Conservation (phyloP, 2,888 invertebrate species). For the Leptinotarsa tumamoca region DNA sequence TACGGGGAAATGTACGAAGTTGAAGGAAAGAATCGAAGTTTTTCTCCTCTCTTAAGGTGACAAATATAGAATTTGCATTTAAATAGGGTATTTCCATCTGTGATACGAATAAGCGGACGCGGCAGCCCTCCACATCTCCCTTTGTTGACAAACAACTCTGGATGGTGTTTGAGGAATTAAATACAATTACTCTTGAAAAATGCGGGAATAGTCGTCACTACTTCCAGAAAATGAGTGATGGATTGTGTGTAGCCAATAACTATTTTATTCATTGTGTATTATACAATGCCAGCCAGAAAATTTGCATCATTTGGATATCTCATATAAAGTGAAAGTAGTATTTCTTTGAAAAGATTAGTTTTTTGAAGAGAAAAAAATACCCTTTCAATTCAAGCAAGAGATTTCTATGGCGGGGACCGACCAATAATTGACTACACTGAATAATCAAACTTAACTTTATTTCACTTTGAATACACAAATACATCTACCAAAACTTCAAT, state of each 20-base stretch:
- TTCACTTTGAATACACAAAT: too few species aligned
- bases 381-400: too few species aligned
- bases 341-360: too few species aligned
- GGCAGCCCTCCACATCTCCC: neutral
- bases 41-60: conserved; percentile 67
- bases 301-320: too few species aligned
- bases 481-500: too few species aligned
- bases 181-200: conserved; percentile 10
- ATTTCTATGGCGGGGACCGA: too few species aligned
- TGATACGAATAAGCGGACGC: conserved; percentile 59
- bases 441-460: too few species aligned
- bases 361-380: too few species aligned
- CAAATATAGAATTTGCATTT: conserved; percentile 78
- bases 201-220: neutral
- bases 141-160: conserved; percentile 26
- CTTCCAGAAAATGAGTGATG: neutral
- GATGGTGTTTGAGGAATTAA: conserved; percentile 26
- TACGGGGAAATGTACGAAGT: conserved; percentile 64
- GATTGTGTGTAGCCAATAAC: neutral
- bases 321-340: too few species aligned
- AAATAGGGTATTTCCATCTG: conserved; percentile 77
- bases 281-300: too few species aligned
- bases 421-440: too few species aligned
- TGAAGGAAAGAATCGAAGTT: conserved; percentile 66
- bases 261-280: too few species aligned